Evolutionary conservation across 2,797 vertebrate species (phyloP), one percentile per base, ranked within the genome.

Genomic region (Crenichthys baileyi): DNA sequence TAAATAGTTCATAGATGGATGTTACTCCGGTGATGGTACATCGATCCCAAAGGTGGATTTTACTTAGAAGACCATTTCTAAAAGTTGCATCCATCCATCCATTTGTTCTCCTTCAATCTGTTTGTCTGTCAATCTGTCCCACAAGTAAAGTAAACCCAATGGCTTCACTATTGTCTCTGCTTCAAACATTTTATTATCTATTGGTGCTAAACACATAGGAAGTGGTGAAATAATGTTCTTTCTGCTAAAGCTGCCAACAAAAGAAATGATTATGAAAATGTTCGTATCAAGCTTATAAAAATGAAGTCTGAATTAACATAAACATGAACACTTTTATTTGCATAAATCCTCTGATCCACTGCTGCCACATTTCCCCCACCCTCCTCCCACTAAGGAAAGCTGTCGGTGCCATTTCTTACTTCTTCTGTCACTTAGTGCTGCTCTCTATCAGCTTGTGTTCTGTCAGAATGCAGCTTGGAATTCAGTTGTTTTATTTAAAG

Each of bases 371-470:
- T 77, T 75, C 63, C 56, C 79, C 84, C 84, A 22, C 68, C 67
- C 67, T 71, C 87, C 90, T 85, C 88, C 79, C 73, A 48, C 86
- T 75, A 77, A 81, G 60, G 78, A 80, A 74, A 84, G 63, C 70
- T 84, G 90, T 90, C 87, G 81, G 77, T 41, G 79, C 80, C 85
- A 31, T 31, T 31, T 31, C 31, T 2, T 31, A 31, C 89, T 78
- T 72, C 82, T 87, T 89, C 79, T 82, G 90, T 89, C 91, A 90
- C 79, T 92, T 88, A 86, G 71, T 48, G 4, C 78, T 0, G 31
- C 80, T 46, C 81, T 80, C 82, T n/a, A 71, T 73, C 20, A 4
- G 58, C 31, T 73, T 46, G 70, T 20, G 29, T 51, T 76, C 48
- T 6, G 11, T 65, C 56, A 81, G 80, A 60, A 88, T 83, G 44